These are phyloP conservation scores for Monopterus albus DNA, from an alignment of 2,113 vertebrate species.

Conservation along the genomic window DNA sequence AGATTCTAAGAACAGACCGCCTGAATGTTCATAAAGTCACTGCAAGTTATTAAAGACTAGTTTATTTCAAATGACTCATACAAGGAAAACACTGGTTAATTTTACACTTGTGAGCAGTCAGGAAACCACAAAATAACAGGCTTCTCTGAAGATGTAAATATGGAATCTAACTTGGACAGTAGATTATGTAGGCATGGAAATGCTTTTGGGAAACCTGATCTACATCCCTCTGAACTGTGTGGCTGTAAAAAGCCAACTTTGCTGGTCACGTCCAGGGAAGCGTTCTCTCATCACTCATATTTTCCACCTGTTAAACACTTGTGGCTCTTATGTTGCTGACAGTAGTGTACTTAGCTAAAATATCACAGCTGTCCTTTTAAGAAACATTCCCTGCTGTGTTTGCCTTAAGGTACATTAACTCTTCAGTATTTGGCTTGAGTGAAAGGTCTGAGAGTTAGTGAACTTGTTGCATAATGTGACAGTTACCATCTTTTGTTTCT, in stretches of 20 bases:
- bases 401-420: constrained; percentile 17
- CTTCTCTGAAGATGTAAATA: not conserved
- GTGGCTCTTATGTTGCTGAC: not conserved
- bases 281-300: not conserved
- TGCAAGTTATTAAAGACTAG: not conserved
- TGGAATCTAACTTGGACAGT: not conserved
- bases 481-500: constrained; percentile 42
- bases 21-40: not conserved
- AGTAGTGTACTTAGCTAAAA: not conserved
- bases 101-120: not conserved
- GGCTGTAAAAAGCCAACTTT: not conserved
- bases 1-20: not conserved
- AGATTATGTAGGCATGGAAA: not conserved
- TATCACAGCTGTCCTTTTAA: not conserved
- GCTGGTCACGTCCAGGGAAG: not conserved
- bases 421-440: constrained; percentile 12
- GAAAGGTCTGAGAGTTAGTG: not conserved
- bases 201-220: constrained; percentile 1
- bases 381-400: constrained; percentile 26
- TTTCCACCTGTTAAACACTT: not conserved
- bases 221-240: not conserved
- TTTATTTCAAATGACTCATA: constrained; percentile 9
- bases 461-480: constrained; percentile 33
- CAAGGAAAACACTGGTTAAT: not conserved
- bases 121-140: not conserved